phyloP scores from a whole-genome alignment of 2,888 invertebrate species.

The Lasioglossum zephyrum region DNA sequence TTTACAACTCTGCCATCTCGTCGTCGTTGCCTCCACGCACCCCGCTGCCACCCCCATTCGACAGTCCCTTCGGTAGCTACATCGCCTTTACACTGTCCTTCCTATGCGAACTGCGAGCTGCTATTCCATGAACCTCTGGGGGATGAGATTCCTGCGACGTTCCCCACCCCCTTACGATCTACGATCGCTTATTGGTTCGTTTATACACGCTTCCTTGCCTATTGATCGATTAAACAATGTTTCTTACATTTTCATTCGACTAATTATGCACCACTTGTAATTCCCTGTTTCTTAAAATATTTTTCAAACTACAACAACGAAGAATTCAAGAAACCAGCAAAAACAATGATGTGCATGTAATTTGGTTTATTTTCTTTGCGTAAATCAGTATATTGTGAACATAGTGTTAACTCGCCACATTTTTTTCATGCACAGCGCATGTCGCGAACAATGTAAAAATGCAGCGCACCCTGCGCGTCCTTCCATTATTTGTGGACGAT shows the following conservation, averaged over 20 bases:
- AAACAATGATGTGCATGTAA: too few relatives aligned
- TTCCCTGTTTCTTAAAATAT: not conserved
- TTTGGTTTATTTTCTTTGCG: too few relatives aligned
- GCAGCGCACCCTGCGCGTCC: not conserved
- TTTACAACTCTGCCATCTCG: conserved; percentile 83
- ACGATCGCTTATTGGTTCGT: not conserved
- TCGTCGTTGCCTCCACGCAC: conserved; percentile 67
- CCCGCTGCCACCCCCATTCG: conserved; percentile 23
- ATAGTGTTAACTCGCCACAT: not conserved
- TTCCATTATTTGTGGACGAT: not conserved
- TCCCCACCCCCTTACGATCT: not conserved
- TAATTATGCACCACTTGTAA: too few relatives aligned
- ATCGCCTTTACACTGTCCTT: conserved; percentile 56
- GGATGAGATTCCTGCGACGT: conserved; percentile 6
- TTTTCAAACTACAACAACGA: not conserved
- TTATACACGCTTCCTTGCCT: not conserved
- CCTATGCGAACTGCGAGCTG: not conserved
- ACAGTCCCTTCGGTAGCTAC: conserved; percentile 30
- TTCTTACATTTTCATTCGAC: too few relatives aligned
- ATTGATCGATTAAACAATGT: not conserved
- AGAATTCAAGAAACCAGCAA: too few relatives aligned
- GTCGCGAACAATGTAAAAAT: not conserved
- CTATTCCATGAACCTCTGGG: conserved; percentile 19
- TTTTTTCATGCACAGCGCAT: not conserved
- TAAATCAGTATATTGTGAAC: too few relatives aligned